These are phyloP conservation scores for Okapia johnstoni DNA, from an alignment of 2,113 vertebrate genomes.

Conservation along the genomic window DNA sequence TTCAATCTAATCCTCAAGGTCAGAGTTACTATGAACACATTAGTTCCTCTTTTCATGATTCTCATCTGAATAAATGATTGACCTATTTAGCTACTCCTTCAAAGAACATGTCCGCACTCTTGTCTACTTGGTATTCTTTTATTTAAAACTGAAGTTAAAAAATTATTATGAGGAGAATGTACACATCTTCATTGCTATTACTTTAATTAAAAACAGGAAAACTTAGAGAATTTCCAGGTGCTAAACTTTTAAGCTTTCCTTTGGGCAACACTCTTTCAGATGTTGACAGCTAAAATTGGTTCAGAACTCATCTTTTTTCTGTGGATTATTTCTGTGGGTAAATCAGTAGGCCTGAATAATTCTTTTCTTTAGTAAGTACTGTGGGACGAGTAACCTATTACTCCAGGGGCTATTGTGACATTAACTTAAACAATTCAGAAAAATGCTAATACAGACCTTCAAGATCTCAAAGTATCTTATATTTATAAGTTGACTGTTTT, in stretches of 20 bases:
- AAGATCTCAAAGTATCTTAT: not conserved
- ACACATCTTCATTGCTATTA: not conserved
- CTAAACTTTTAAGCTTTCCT: not conserved
- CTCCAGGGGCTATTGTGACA: conserved; percentile 19
- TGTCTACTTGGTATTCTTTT: not conserved
- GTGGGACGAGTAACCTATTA: conserved; percentile 28
- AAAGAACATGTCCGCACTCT: not conserved
- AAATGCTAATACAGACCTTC: conserved; percentile 12
- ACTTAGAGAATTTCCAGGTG: conserved; percentile 1
- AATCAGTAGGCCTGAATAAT: conserved; percentile 33
- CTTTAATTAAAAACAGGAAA: conserved; percentile 30
- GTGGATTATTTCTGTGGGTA: conserved; percentile 46
- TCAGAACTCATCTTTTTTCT: conserved; percentile 29
- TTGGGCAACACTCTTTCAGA: conserved; percentile 13
- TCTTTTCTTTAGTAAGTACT: conserved; percentile 2
- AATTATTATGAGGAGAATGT: not conserved
- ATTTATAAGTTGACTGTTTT: not conserved
- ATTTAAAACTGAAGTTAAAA: not conserved
- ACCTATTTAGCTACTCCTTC: not conserved
- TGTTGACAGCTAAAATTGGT: conserved; percentile 44
- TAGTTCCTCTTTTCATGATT: not conserved
- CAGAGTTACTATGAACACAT: not conserved
- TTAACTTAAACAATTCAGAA: conserved; percentile 42
- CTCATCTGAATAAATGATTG: not conserved
- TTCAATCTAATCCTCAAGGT: not conserved